Conservation (phyloP, 2,888 invertebrate species). For the Pseudococcus longispinus region DNA sequence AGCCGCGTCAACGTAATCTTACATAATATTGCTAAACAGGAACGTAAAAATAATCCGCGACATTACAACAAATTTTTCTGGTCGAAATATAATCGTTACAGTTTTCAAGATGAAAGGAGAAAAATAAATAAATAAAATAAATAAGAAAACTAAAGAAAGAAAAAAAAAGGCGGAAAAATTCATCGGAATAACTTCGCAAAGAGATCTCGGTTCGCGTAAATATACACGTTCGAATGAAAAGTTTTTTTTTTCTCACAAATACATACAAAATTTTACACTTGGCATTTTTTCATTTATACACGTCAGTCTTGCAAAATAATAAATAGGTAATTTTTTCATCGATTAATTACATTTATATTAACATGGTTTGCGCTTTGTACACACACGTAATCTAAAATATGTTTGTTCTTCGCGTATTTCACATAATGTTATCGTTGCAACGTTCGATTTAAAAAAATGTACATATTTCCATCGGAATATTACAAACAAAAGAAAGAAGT, state of each 20-base stretch:
- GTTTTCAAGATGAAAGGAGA: slow-evolving; percentile 19
- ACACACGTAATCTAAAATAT: slow-evolving; percentile 19
- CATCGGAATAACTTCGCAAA: neutral
- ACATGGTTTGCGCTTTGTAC: slow-evolving; percentile 36
- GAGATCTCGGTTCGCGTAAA: slow-evolving; percentile 32
- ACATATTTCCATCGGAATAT: slow-evolving; percentile 39
- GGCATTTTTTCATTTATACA: slow-evolving; percentile 50
- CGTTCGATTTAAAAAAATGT: slow-evolving; percentile 14
- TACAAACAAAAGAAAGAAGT: neutral
- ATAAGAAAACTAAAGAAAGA: slow-evolving; percentile 6
- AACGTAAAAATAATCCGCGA: slow-evolving; percentile 18
- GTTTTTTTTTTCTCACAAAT: slow-evolving; percentile 18
- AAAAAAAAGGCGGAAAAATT: neutral
- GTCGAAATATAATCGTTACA: neutral
- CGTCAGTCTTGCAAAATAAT: slow-evolving; percentile 53
- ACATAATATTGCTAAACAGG: slow-evolving; percentile 19
- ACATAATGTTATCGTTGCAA: neutral
- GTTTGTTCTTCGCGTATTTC: slow-evolving; percentile 31
- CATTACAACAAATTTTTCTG: neutral
- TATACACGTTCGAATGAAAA: slow-evolving; percentile 11
- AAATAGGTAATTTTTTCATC: slow-evolving; percentile 28
- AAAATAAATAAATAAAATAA: slow-evolving; percentile 13
- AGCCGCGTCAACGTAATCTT: neutral
- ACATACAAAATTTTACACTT: slow-evolving; percentile 42
- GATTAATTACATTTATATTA: slow-evolving; percentile 40